These are phyloP conservation scores for Ariolimax columbianus DNA, from an alignment of 2,888 invertebrate genomes.

Conservation along the genomic window DNA sequence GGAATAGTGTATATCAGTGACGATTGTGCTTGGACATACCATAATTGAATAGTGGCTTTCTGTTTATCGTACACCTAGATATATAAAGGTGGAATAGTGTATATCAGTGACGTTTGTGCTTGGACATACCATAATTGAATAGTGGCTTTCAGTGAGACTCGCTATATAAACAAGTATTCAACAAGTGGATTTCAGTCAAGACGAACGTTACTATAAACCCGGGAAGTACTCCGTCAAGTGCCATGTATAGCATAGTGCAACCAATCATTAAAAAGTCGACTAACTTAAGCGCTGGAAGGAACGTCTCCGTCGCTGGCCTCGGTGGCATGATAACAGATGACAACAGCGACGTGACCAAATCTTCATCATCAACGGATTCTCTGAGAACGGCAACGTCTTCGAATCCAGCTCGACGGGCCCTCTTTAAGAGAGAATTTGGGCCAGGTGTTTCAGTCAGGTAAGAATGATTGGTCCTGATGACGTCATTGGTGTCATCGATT, in stretches of 20 bases:
- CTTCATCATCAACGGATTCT: not conserved
- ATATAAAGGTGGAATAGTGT: no score
- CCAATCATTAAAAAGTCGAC: not conserved
- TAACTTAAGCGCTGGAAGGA: not conserved
- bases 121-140: no score
- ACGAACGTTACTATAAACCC: no score
- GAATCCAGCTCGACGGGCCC: slow-evolving; percentile 34
- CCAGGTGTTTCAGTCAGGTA: slow-evolving; percentile 6
- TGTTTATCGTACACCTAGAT: no score
- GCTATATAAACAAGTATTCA: no score
- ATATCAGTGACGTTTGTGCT: no score
- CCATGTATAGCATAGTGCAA: not conserved
- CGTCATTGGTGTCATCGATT: no score
- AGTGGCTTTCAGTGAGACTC: no score
- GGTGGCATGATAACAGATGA: not conserved
- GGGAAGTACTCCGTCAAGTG: not conserved
- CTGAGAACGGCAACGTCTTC: not conserved
- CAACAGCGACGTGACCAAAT: not conserved
- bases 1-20: no score
- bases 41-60: no score
- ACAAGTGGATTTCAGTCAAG: no score
- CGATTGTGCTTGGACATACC: no score
- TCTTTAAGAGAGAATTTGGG: slow-evolving; percentile 31
- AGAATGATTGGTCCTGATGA: not conserved
- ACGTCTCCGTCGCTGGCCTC: not conserved